A percentile compares a stretch with the other conserved stretches of the same genome.
These are phyloP conservation scores for Acanthornis magna DNA, from an alignment of 2,797 vertebrate genomes.

Conservation along the genomic window DNA sequence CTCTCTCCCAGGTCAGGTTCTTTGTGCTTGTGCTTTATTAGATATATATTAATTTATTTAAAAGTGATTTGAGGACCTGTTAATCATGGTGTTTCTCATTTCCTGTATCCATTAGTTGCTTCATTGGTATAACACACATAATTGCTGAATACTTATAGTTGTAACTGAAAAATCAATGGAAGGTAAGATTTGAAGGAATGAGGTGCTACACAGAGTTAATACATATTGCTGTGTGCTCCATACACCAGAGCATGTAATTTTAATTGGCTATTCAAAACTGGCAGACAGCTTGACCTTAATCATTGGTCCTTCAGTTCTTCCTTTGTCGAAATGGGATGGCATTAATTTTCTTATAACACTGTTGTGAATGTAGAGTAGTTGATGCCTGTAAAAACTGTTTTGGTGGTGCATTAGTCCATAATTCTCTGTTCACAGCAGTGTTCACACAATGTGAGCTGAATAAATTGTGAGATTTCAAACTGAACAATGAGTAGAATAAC, in stretches of 20 bases:
- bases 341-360: not conserved
- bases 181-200: not conserved
- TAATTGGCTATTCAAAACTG: not conserved
- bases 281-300: not conserved
- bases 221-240: not conserved
- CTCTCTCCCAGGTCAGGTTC: not conserved
- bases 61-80: not conserved
- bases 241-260: not conserved
- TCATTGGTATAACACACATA: not conserved
- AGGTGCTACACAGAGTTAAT: not conserved
- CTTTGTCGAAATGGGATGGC: not conserved
- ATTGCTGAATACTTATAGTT: not conserved
- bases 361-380: not conserved
- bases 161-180: not conserved
- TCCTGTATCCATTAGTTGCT: not conserved
- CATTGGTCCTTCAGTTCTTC: not conserved
- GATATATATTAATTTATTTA: not conserved
- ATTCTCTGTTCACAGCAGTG: not conserved
- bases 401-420: not conserved
- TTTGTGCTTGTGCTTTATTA: not conserved
- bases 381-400: not conserved
- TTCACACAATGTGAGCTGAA: not conserved
- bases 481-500: not conserved
- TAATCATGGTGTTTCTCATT: not conserved
- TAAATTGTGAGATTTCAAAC: not conserved